phyloP scores from a whole-genome alignment of 2,797 vertebrate genomes.

The Champsocephalus esox region DNA sequence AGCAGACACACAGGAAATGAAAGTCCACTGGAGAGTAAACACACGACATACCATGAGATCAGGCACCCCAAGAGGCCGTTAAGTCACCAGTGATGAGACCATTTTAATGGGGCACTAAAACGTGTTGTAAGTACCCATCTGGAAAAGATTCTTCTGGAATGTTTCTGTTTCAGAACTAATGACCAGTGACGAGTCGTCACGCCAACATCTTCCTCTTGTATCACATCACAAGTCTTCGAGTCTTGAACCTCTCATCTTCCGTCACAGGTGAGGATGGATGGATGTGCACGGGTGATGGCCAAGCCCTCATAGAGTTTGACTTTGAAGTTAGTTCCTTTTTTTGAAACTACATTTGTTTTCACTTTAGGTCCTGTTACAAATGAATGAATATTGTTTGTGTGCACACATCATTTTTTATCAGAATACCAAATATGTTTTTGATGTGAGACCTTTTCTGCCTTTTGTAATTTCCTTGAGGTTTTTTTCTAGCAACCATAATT shows the following conservation, averaged over 20 bases:
- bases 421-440: not conserved
- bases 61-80: constrained; percentile 71
- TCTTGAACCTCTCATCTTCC: constrained; percentile 1
- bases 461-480: constrained; percentile 5
- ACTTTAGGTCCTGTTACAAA: not conserved
- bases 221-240: constrained; percentile 32
- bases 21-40: constrained; percentile 76
- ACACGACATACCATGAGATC: constrained; percentile 81
- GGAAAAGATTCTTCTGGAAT: constrained; percentile 81
- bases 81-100: constrained; percentile 75
- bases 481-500: not conserved
- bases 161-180: constrained; percentile 69
- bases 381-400: constrained; percentile 4
- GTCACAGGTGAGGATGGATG: constrained; percentile 32
- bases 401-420: not conserved
- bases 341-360: not conserved
- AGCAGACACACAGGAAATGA: constrained; percentile 82
- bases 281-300: constrained; percentile 11
- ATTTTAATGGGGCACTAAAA: constrained; percentile 77
- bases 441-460: not conserved
- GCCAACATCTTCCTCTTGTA: constrained; percentile 43
- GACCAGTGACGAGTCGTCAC: constrained; percentile 61
- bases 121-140: constrained; percentile 73
- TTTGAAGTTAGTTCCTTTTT: constrained; percentile 8
- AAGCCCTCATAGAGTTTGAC: not conserved